Percentiles rank a stretch among this genome's conserved stretches.
Evolutionary conservation across 2,113 vertebrate species (phyloP).

Genomic region (Apteryx mantelli): DNA sequence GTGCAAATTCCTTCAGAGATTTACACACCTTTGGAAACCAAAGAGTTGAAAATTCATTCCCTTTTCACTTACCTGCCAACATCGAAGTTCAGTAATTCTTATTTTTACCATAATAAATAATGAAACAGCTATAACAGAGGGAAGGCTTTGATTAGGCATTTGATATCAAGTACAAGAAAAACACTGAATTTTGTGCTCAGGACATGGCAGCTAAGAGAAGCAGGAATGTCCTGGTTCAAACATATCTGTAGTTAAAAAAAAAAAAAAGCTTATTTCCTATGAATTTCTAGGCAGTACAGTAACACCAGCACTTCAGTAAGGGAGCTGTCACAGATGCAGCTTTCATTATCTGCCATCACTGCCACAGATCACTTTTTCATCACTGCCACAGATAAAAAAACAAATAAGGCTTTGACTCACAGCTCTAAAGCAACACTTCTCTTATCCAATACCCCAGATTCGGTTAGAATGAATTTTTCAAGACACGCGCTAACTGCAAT

Average conservation of each 20-base stretch:
- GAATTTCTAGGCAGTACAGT: not conserved
- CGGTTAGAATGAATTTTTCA: constrained; percentile 3
- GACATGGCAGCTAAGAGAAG: not conserved
- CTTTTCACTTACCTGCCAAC: constrained; percentile 48
- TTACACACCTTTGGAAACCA: constrained; percentile 51
- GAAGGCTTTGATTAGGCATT: constrained; percentile 51
- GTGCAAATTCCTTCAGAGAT: constrained; percentile 45
- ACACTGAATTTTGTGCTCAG: not conserved
- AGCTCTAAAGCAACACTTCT: not conserved
- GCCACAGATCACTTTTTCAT: not conserved
- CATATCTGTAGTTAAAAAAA: not conserved
- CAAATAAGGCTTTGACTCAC: not conserved
- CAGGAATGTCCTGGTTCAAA: constrained; percentile 14
- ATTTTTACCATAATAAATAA: constrained; percentile 49
- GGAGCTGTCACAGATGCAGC: not conserved
- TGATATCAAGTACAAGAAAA: constrained; percentile 40
- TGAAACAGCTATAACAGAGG: constrained; percentile 13
- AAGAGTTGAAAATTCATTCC: constrained; percentile 44
- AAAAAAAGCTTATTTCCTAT: not conserved
- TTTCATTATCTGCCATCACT: not conserved
- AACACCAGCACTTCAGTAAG: not conserved
- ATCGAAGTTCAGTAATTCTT: constrained; percentile 38
- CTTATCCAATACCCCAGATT: not conserved
- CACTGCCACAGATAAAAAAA: not conserved
- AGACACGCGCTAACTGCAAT: not conserved